These are phyloP conservation scores for Australoheros scitulus DNA, from an alignment of 2,113 vertebrate species.

Conservation along the genomic window DNA sequence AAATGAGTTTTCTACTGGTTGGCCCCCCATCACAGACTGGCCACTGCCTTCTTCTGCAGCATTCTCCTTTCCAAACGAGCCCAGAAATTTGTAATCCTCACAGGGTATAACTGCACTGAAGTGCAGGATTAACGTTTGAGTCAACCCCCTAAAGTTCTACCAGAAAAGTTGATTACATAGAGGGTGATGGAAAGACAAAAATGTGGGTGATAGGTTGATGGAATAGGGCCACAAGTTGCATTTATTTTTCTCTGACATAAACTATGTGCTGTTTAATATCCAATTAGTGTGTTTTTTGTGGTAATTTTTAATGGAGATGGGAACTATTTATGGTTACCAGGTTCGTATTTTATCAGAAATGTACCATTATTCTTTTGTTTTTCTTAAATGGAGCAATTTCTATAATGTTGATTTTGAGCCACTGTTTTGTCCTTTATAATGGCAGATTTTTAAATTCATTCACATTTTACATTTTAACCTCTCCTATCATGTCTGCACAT, in stretches of 20 bases:
- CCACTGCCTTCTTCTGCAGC: conserved; percentile 59
- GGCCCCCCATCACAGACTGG: conserved; percentile 54
- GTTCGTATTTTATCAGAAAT: neutral
- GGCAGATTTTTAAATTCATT: conserved; percentile 57
- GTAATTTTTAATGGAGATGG: neutral
- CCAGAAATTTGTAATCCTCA: conserved; percentile 63
- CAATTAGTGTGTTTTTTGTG: neutral
- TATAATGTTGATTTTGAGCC: conserved; percentile 21
- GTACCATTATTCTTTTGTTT: neutral
- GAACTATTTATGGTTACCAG: neutral
- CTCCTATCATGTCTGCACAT: conserved; percentile 77
- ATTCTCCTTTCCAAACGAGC: conserved; percentile 52
- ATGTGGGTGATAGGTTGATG: conserved; percentile 44
- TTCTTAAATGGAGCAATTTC: conserved; percentile 3
- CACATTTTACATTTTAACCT: conserved; percentile 66
- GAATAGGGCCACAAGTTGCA: conserved; percentile 28
- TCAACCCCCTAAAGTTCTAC: conserved; percentile 55
- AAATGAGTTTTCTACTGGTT: conserved; percentile 57
- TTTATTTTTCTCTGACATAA: conserved; percentile 12
- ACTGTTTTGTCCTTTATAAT: conserved; percentile 61
- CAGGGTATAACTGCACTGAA: conserved; percentile 51
- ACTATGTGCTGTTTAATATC: conserved; percentile 10
- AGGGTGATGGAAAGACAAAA: conserved; percentile 36
- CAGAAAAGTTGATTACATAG: conserved; percentile 60
- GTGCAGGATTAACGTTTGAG: conserved; percentile 46